Percentiles rank a stretch among this genome's conserved stretches.
phyloP scores from a whole-genome alignment of 1,140 invertebrate genomes.

The Paraescarpia echinospica region DNA sequence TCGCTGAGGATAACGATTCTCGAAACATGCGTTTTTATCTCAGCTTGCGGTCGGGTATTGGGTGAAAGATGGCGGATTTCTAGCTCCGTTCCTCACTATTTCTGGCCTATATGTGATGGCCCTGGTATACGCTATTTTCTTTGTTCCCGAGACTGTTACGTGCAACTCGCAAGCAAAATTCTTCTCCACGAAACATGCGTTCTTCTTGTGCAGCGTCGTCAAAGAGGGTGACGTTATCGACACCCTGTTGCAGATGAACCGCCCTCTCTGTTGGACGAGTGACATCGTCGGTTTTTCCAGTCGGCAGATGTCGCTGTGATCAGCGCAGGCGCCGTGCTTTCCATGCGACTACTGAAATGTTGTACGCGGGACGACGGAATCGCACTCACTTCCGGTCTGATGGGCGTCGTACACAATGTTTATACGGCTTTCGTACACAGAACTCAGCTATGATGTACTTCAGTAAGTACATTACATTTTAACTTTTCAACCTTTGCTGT shows the following conservation, averaged over 20 bases:
- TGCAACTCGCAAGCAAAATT: background rate
- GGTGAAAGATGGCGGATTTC: background rate
- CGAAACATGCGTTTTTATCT: slow-evolving; percentile 1
- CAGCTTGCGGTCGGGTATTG: background rate
- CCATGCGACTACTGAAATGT: slow-evolving; percentile 6
- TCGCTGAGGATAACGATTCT: slow-evolving; percentile 21
- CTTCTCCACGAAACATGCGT: slow-evolving; percentile 13
- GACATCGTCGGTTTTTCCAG: slow-evolving; percentile 16
- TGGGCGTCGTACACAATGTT: background rate
- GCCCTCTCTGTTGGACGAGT: slow-evolving; percentile 22
- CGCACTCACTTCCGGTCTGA: slow-evolving; percentile 5
- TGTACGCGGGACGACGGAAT: slow-evolving; percentile 18
- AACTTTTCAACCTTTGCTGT: no score
- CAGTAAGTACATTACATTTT: background rate
- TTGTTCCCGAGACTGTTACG: slow-evolving; percentile 13
- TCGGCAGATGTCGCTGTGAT: background rate
- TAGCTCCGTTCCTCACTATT: background rate
- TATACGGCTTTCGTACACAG: slow-evolving; percentile 6
- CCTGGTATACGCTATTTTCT: slow-evolving; percentile 7
- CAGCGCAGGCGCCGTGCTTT: background rate
- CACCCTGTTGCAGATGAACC: slow-evolving; percentile 24
- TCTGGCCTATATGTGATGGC: background rate
- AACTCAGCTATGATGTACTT: background rate
- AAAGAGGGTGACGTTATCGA: background rate
- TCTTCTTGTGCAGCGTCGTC: slow-evolving; percentile 16